Conservation (phyloP, 2,797 vertebrate genomes). For the Pangasius sanitwongsei region DNA sequence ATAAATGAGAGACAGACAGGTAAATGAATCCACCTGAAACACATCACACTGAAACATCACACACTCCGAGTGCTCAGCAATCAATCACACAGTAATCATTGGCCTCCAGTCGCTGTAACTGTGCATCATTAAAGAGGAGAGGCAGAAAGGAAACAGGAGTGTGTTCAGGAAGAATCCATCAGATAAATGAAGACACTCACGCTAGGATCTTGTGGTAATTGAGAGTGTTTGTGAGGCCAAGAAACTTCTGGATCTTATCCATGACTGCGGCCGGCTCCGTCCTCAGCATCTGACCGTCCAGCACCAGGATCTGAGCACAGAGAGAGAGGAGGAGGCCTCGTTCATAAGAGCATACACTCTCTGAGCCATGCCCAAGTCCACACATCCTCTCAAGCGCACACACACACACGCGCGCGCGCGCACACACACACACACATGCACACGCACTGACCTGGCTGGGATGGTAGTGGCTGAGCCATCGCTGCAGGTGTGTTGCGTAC, state of each 20-base stretch:
- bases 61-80: conserved; percentile 30
- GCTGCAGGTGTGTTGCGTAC: conserved; percentile 93
- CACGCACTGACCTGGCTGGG: conserved; percentile 86
- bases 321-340: conserved; percentile 28
- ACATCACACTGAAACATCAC: neutral
- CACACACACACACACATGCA: neutral
- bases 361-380: neutral
- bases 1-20: conserved; percentile 29
- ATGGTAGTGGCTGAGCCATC: conserved; percentile 93
- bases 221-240: conserved; percentile 82
- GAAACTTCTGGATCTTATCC: conserved; percentile 97
- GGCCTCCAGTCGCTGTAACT: conserved; percentile 27
- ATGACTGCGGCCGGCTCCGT: conserved; percentile 93
- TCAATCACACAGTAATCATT: conserved; percentile 22
- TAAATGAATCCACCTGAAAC: conserved; percentile 25
- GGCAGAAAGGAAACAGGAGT: conserved; percentile 8
- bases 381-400: neutral
- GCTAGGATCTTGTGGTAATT: conserved; percentile 97
- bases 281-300: conserved; percentile 95
- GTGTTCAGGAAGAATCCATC: conserved; percentile 5
- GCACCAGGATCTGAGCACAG: conserved; percentile 84
- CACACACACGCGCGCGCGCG: neutral
- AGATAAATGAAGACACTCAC: conserved; percentile 73
- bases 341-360: neutral
- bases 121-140: conserved; percentile 18